These are phyloP conservation scores for Papilio gigon DNA, from an alignment of 2,888 invertebrate species.

Conservation along the genomic window DNA sequence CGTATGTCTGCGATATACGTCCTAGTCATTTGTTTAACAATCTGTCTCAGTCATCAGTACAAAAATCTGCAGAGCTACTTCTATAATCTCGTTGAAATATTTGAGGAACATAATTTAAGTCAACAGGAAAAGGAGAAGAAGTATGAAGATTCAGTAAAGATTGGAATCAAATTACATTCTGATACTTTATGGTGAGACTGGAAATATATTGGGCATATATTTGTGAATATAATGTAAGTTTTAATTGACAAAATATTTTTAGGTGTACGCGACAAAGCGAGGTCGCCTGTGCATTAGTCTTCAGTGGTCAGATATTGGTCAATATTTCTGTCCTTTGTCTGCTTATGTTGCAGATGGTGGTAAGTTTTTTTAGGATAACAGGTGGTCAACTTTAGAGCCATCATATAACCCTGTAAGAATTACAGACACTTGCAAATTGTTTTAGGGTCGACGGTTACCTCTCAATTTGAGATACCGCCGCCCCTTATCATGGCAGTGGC, in stretches of 20 bases:
- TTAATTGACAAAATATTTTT: constrained; percentile 34
- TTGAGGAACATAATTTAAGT: constrained; percentile 46
- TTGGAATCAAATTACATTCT: constrained; percentile 60
- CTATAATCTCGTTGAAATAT: constrained; percentile 53
- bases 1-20: constrained; percentile 50
- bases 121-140: constrained; percentile 55
- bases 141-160: constrained; percentile 56
- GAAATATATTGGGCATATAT: background rate
- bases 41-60: constrained; percentile 58
- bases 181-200: constrained; percentile 57
- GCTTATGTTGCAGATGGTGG: constrained; percentile 49
- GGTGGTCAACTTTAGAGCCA: too few relatives aligned
- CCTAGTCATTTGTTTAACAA: constrained; percentile 51
- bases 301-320: constrained; percentile 54
- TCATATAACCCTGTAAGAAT: too few relatives aligned
- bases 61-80: constrained; percentile 62
- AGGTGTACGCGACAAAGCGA: constrained; percentile 56
- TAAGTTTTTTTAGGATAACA: constrained; percentile 30
- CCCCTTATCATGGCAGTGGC: too few relatives aligned
- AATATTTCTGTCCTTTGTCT: constrained; percentile 46
- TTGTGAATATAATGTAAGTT: background rate
- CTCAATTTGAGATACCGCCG: too few relatives aligned
- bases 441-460: too few relatives aligned
- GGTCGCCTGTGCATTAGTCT: constrained; percentile 50
- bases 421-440: too few relatives aligned